phyloP scores from a whole-genome alignment of 2,888 invertebrate genomes.

The Galerucella nymphaeae region DNA sequence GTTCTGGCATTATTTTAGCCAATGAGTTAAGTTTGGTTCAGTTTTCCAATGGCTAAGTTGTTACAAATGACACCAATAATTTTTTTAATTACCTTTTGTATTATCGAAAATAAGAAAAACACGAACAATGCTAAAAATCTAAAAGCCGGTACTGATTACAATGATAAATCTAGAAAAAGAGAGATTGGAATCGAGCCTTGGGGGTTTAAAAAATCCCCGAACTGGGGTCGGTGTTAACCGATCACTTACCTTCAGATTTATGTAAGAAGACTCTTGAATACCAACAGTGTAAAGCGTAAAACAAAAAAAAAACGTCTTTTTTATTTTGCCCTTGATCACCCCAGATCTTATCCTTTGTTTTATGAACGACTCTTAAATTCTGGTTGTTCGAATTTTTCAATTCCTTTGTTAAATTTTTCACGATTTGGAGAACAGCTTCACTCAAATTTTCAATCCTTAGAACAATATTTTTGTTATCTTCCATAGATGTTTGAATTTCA shows the following conservation, averaged over 20 bases:
- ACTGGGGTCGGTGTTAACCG: conserved; percentile 65
- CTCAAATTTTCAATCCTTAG: too few species aligned
- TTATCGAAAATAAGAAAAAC: too few species aligned
- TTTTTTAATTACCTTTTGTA: too few species aligned
- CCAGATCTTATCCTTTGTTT: conserved; percentile 6
- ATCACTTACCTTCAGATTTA: conserved; percentile 66
- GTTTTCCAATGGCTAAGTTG: too few species aligned
- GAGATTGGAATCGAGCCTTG: conserved; percentile 60
- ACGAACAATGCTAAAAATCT: background rate
- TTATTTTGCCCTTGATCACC: conserved; percentile 45
- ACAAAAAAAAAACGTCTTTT: conserved; percentile 52
- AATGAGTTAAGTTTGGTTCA: too few species aligned
- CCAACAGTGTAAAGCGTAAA: conserved; percentile 55
- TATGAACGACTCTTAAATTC: background rate
- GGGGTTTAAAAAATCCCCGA: conserved; percentile 63
- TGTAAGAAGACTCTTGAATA: conserved; percentile 63
- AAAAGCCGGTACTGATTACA: conserved; percentile 42
- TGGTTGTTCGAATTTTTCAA: background rate
- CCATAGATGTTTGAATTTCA: too few species aligned
- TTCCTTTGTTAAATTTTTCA: background rate
- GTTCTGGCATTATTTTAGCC: too few species aligned
- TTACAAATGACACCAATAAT: too few species aligned
- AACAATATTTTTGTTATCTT: too few species aligned
- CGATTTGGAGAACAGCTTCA: background rate
- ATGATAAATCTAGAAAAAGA: conserved; percentile 64